Evolutionary conservation across 1,140 invertebrate genomes (phyloP).

Genomic region (Anadara kagoshimensis): DNA sequence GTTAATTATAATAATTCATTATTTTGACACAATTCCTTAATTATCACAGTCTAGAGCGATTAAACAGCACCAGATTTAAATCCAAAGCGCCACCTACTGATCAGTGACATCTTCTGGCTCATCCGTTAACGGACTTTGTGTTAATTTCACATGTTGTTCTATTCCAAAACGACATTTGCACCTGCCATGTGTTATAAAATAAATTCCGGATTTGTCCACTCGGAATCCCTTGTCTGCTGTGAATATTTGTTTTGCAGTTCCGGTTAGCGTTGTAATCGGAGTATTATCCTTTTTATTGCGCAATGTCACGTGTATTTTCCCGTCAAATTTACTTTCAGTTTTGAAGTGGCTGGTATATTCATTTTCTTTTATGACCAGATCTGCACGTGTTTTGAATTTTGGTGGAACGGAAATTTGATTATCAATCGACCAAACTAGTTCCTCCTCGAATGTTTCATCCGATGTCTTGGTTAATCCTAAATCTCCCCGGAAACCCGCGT

Average conservation of each 20-base stretch:
- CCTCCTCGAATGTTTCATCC: slow-evolving; percentile 73
- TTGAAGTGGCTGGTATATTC: slow-evolving; percentile 74
- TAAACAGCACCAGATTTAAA: too few relatives aligned
- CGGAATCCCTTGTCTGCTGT: slow-evolving; percentile 61
- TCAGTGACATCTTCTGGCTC: slow-evolving; percentile 15
- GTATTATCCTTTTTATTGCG: slow-evolving; percentile 68
- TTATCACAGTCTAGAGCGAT: too few relatives aligned
- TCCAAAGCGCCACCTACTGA: not conserved
- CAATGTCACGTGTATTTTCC: slow-evolving; percentile 72
- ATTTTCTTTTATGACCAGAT: slow-evolving; percentile 75
- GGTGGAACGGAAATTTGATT: slow-evolving; percentile 74
- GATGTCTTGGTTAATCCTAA: slow-evolving; percentile 71
- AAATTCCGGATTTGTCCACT: slow-evolving; percentile 60
- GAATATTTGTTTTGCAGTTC: slow-evolving; percentile 68
- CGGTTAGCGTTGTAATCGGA: slow-evolving; percentile 61
- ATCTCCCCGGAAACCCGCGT: slow-evolving; percentile 75
- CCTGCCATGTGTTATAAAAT: slow-evolving; percentile 63
- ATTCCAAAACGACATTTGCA: slow-evolving; percentile 73
- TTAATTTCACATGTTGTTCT: slow-evolving; percentile 70
- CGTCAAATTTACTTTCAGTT: slow-evolving; percentile 70
- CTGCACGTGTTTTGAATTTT: slow-evolving; percentile 72
- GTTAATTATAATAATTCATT: too few relatives aligned
- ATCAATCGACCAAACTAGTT: slow-evolving; percentile 75
- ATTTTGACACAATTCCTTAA: too few relatives aligned
- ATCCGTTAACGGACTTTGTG: slow-evolving; percentile 35